Evolutionary conservation across 2,113 vertebrate species (phyloP).

Genomic region (Gavialis gangeticus): DNA sequence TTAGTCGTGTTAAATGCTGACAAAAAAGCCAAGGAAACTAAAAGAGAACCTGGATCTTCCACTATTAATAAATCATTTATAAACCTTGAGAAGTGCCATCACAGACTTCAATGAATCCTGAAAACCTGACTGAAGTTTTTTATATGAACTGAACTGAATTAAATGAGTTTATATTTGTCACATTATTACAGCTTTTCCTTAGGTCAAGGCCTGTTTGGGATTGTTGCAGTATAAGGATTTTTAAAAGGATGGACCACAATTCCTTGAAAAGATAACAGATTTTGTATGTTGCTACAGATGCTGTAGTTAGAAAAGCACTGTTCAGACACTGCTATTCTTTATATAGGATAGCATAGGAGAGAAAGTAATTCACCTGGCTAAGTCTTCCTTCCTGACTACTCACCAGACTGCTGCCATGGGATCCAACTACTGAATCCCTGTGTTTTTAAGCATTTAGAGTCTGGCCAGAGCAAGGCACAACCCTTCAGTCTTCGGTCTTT

Average conservation of each 20-base stretch:
- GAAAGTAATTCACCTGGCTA: fast-evolving
- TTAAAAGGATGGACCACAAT: background rate
- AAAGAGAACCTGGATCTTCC: constrained; percentile 6
- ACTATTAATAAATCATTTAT: constrained; percentile 52
- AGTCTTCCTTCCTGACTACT: too few relatives aligned
- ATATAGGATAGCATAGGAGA: background rate
- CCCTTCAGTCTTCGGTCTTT: too few relatives aligned
- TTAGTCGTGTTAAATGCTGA: constrained; percentile 5
- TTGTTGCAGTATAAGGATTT: background rate
- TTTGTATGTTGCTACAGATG: fast-evolving
- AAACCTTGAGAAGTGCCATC: background rate
- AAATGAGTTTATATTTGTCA: constrained; percentile 10
- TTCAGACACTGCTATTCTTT: background rate
- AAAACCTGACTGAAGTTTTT: constrained; percentile 9
- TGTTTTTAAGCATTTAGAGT: background rate
- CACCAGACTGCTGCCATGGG: too few relatives aligned
- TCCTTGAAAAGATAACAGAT: background rate
- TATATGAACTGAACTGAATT: background rate
- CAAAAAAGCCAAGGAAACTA: background rate
- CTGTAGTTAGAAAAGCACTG: fast-evolving
- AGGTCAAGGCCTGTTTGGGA: background rate
- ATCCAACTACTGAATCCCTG: background rate
- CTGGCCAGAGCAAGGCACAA: too few relatives aligned
- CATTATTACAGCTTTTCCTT: background rate
- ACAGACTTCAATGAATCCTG: background rate